Conservation (phyloP, 2,113 vertebrate species). For the Corythaeola cristata region DNA sequence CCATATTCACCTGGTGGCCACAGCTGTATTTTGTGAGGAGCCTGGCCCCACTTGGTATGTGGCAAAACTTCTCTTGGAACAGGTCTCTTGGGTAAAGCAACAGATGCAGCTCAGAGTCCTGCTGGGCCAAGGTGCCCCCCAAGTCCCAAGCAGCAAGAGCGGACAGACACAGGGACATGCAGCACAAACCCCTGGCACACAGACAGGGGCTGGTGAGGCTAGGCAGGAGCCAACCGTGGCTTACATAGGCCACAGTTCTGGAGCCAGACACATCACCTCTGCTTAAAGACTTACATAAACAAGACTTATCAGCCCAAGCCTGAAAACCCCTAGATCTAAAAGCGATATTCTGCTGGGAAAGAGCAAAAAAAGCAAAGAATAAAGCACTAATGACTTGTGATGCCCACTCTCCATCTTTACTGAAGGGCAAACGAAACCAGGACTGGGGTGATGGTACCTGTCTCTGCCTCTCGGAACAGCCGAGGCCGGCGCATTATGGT, state of each 20-base stretch:
- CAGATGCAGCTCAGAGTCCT: neutral
- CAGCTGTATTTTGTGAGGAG: neutral
- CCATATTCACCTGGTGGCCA: neutral
- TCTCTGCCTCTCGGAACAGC: conserved; percentile 62
- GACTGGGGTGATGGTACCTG: conserved; percentile 36
- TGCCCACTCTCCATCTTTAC: neutral
- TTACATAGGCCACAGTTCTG: neutral
- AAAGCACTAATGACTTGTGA: neutral
- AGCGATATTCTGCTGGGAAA: neutral
- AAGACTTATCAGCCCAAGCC: neutral
- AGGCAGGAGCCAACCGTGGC: neutral
- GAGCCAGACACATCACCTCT: neutral
- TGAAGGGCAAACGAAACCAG: rapidly evolving
- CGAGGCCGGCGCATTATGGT: conserved; percentile 78
- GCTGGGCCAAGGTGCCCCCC: neutral
- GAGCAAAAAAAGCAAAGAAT: neutral
- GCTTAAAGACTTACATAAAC: neutral
- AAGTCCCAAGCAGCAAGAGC: neutral
- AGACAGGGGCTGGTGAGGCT: rapidly evolving
- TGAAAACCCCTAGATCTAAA: neutral
- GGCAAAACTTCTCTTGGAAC: neutral
- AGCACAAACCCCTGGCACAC: neutral
- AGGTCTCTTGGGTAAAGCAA: neutral
- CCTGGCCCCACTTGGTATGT: neutral
- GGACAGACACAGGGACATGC: neutral